These are phyloP conservation scores for Pterophyllum scalare DNA, from an alignment of 2,113 vertebrate species.

Conservation along the genomic window DNA sequence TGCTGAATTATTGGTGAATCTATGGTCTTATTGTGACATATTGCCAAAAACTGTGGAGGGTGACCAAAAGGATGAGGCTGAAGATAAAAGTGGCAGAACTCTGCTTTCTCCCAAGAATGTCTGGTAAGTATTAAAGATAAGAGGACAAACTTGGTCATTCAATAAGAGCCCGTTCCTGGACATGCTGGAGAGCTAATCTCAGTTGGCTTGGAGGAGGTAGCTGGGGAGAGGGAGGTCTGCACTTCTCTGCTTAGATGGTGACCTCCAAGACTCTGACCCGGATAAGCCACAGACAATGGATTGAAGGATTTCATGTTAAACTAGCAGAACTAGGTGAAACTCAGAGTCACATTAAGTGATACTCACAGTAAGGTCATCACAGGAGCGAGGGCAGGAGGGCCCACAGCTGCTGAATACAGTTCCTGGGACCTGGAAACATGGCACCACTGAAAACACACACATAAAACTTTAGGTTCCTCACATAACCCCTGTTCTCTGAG, in stretches of 20 bases:
- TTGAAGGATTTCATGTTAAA: neutral
- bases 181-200: neutral
- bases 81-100: neutral
- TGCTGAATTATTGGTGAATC: neutral
- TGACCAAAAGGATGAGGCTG: neutral
- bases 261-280: neutral
- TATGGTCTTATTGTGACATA: neutral
- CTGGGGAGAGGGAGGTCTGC: neutral
- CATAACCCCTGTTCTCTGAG: neutral
- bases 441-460: constrained; percentile 72
- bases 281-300: neutral
- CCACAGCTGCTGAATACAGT: constrained; percentile 86
- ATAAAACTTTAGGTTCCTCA: neutral
- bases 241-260: neutral
- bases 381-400: constrained; percentile 88
- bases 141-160: neutral
- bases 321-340: neutral
- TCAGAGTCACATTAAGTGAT: neutral
- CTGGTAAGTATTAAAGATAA: neutral
- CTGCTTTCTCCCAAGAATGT: neutral
- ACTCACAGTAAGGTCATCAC: constrained; percentile 88
- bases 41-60: neutral
- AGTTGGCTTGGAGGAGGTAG: neutral
- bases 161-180: neutral
- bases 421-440: constrained; percentile 81